These are phyloP conservation scores for Volucella inflata DNA, from an alignment of 2,888 invertebrate species.

Conservation along the genomic window DNA sequence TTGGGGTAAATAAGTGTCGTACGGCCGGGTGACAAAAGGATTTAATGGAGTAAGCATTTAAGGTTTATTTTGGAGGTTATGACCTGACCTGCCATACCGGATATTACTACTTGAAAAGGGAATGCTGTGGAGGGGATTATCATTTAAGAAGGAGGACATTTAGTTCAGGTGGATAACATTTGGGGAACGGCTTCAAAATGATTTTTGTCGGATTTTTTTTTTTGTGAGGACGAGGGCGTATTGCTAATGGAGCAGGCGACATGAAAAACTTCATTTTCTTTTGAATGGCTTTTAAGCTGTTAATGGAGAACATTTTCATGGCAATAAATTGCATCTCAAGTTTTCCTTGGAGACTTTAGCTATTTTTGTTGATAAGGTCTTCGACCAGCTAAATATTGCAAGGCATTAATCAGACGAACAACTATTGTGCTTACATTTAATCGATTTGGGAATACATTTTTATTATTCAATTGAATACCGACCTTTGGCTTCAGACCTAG, in stretches of 20 bases:
- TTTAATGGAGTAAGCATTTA: constrained; percentile 49
- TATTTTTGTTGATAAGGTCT: too few relatives aligned
- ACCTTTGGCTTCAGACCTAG: too few relatives aligned
- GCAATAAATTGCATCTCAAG: too few relatives aligned
- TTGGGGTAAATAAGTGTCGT: background rate
- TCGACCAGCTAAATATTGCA: too few relatives aligned
- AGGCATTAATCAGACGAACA: too few relatives aligned
- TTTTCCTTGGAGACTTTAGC: too few relatives aligned
- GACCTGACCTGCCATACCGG: constrained; percentile 26
- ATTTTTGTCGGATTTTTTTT: background rate
- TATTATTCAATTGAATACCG: too few relatives aligned
- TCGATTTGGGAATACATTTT: too few relatives aligned
- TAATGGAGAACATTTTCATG: too few relatives aligned
- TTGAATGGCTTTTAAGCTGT: too few relatives aligned
- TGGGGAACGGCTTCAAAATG: constrained; percentile 41
- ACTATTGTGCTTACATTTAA: too few relatives aligned
- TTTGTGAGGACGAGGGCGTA: background rate
- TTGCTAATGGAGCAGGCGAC: constrained; percentile 19
- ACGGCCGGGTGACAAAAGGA: constrained; percentile 21
- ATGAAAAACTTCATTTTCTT: background rate
- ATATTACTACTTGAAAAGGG: constrained; percentile 39
- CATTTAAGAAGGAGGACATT: constrained; percentile 42
- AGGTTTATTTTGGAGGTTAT: constrained; percentile 34
- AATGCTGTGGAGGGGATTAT: background rate
- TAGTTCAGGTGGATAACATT: constrained; percentile 23